Base-by-base conservation (phyloP, 2,797 vertebrate species). In the Tadarida brasiliensis region DNA sequence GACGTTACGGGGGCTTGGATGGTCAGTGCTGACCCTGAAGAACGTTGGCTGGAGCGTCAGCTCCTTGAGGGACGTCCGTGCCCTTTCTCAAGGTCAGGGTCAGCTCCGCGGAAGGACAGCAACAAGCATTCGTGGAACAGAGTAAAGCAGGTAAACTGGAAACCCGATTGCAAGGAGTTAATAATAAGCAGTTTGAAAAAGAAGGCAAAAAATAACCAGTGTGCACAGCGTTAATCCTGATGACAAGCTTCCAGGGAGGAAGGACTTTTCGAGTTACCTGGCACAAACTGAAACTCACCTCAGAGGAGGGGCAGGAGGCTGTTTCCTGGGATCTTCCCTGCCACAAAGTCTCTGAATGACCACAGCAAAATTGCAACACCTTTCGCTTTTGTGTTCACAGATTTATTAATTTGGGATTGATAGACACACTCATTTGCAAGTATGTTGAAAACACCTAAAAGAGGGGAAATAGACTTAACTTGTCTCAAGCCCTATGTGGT, bases 361-460 rank as follows among this genome's bases (percentile, higher is more conserved):
- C 65, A 65, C 20, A 61, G 63, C 20, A 77, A 28, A 54, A 49
- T 0, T 63, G 26, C 12, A 90, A 74, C 88, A 77, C 7, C 9
- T 30, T 92, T 67, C 0, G 1, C 20, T 68, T 90, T 51, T 80
- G 24, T 78, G 67, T 63, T 81, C 57, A 81, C 33, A 87, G 5
- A 89, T 92, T 33, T 76, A 76, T 49, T 89, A n/a, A 92, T 39
- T 76, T 95, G 83, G 19, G 22, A 54, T 39, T 83, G 24, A 68
- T 51, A 94, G 3, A 24, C 88, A 28, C 86, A 56, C 3, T 68
- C 91, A 59, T 33, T 76, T 54, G 26, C 49, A 94, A 94, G 80
- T 81, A 77, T 11, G 12, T 70, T 84, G 44, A 95, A 95, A 84
- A 81, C 20, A 94, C 7, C 4, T 44, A 35, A 47, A 68, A 89